phyloP scores from a whole-genome alignment of 2,797 vertebrate species.

The Meriones psammophilus region DNA sequence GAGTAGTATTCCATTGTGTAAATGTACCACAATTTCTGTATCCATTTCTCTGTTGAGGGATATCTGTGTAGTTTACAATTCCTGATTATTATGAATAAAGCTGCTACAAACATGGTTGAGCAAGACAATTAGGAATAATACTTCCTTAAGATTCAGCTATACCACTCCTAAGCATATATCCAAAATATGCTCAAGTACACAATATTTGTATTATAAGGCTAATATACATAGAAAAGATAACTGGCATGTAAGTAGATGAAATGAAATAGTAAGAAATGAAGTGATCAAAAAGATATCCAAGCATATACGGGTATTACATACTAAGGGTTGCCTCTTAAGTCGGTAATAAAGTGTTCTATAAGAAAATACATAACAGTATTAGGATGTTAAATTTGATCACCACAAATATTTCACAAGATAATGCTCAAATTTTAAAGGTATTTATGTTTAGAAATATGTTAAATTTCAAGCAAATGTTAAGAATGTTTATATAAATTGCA shows the following conservation, averaged over 20 bases:
- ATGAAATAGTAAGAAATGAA: background rate
- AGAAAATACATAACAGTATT: background rate
- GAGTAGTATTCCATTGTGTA: too few relatives aligned
- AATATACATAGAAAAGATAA: background rate
- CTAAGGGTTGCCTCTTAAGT: background rate
- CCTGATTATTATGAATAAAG: too few relatives aligned
- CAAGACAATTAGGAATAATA: too few relatives aligned
- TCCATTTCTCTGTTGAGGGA: too few relatives aligned
- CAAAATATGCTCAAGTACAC: too few relatives aligned
- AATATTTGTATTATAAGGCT: background rate
- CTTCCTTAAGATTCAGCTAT: too few relatives aligned
- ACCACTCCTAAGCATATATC: too few relatives aligned
- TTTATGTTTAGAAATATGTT: background rate
- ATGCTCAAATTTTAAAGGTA: slow-evolving; percentile 25
- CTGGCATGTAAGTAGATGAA: background rate
- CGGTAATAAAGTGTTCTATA: background rate
- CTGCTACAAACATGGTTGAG: too few relatives aligned
- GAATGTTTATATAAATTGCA: background rate
- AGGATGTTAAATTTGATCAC: background rate
- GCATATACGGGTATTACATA: background rate
- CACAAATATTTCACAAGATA: background rate
- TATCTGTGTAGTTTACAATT: too few relatives aligned
- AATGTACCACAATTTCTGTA: too few relatives aligned
- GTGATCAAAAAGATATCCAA: background rate
- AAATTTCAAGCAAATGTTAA: slow-evolving; percentile 35